A percentile compares a stretch with the other conserved stretches of the same genome.
Evolutionary conservation across 2,113 vertebrate species (phyloP).

Genomic region (Ia io): DNA sequence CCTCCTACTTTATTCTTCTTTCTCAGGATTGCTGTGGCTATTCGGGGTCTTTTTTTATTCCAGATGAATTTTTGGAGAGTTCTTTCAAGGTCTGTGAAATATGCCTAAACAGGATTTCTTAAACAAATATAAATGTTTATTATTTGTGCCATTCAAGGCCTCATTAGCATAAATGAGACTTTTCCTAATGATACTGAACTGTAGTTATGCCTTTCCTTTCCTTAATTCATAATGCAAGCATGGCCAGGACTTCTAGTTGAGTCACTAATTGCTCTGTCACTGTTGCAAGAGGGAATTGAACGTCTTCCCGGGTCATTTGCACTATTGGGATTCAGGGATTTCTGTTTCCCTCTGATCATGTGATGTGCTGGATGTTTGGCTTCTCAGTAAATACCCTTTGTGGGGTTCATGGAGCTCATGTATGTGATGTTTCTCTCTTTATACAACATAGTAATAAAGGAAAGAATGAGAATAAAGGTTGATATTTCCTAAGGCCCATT

Average conservation of each 20-base stretch:
- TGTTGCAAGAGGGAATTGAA: neutral
- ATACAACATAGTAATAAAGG: neutral
- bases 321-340: neutral
- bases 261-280: neutral
- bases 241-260: no score
- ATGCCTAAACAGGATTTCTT: neutral
- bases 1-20: no score
- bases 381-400: neutral
- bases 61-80: no score
- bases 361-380: no score
- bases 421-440: neutral
- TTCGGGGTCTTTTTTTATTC: no score
- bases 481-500: neutral
- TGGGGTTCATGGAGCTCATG: neutral
- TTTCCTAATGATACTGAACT: neutral
- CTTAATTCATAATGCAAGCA: neutral
- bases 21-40: no score
- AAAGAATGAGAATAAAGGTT: neutral
- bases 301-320: neutral
- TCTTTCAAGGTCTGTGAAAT: no score
- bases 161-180: neutral
- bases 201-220: neutral
- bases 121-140: constrained; percentile 6
- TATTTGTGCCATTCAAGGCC: neutral
- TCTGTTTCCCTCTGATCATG: neutral